Percentiles rank a stretch among this genome's conserved stretches.
Evolutionary conservation across 2,113 vertebrate species (phyloP).

Genomic region (Petrocephalus zakoni): DNA sequence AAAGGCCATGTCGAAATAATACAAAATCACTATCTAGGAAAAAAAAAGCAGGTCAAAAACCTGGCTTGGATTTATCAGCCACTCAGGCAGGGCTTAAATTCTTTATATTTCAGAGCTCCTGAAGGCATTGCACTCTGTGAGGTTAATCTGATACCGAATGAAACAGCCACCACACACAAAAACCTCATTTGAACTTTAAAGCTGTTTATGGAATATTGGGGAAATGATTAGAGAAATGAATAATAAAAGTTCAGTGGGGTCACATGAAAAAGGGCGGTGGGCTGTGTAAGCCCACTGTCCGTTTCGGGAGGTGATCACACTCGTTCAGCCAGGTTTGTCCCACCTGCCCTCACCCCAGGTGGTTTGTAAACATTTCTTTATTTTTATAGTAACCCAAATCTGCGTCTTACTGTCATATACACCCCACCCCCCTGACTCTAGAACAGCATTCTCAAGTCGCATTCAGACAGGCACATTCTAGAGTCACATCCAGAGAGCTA

Average conservation of each 20-base stretch:
- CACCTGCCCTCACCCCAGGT: background rate
- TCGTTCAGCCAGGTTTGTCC: background rate
- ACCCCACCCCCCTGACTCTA: too few relatives aligned
- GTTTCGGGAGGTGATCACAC: background rate
- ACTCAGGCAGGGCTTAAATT: constrained; percentile 10
- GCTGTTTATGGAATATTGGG: background rate
- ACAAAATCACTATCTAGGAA: constrained; percentile 1
- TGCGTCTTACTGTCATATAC: too few relatives aligned
- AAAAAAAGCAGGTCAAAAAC: background rate
- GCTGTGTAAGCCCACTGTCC: background rate
- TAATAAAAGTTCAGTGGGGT: background rate
- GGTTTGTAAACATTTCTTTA: background rate
- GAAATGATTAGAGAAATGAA: background rate
- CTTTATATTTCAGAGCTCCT: constrained; percentile 11
- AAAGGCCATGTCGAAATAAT: background rate
- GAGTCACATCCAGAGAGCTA: background rate
- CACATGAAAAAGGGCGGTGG: background rate
- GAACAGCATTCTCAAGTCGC: background rate
- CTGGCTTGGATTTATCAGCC: background rate
- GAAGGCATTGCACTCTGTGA: background rate
- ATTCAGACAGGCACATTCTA: background rate
- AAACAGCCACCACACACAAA: background rate
- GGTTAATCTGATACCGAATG: background rate
- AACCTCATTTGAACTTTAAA: constrained; percentile 11
- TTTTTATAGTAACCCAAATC: background rate